Conservation (phyloP, 1,140 invertebrate genomes). For the Asbolus verrucosus region DNA sequence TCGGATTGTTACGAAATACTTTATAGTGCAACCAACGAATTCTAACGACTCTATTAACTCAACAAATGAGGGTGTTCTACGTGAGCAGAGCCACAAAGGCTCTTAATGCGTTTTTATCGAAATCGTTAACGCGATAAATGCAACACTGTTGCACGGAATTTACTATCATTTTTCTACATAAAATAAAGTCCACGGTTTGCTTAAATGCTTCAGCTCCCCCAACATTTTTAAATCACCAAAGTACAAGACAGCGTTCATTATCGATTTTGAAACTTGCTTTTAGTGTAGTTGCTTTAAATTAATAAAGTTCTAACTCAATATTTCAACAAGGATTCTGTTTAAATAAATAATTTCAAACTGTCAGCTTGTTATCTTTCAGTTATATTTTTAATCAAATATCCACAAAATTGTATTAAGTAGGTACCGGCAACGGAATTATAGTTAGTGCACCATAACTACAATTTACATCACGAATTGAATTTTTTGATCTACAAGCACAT, state of each 20-base stretch:
- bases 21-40: constrained; percentile 23
- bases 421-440: no score
- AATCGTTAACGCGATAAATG: constrained; percentile 16
- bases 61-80: constrained; percentile 28
- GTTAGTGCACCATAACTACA: no score
- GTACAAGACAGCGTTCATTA: constrained; percentile 2
- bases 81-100: constrained; percentile 26
- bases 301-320: constrained; percentile 9
- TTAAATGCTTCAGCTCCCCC: constrained; percentile 5
- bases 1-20: constrained; percentile 36
- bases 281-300: constrained; percentile 8
- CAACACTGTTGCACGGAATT: constrained; percentile 16
- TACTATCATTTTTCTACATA: constrained; percentile 6
- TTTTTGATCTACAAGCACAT: no score
- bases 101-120: constrained; percentile 35
- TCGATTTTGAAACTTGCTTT: constrained; percentile 2
- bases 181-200: constrained; percentile 3
- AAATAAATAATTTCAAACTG: not conserved
- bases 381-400: no score
- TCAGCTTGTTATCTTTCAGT: no score
- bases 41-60: constrained; percentile 32
- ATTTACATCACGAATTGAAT: no score
- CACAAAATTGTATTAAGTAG: no score
- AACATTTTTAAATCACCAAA: constrained; percentile 9
- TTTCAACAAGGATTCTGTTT: not conserved